Evolutionary conservation across 2,888 invertebrate species (phyloP).

Genomic region (Agrotis segetum): DNA sequence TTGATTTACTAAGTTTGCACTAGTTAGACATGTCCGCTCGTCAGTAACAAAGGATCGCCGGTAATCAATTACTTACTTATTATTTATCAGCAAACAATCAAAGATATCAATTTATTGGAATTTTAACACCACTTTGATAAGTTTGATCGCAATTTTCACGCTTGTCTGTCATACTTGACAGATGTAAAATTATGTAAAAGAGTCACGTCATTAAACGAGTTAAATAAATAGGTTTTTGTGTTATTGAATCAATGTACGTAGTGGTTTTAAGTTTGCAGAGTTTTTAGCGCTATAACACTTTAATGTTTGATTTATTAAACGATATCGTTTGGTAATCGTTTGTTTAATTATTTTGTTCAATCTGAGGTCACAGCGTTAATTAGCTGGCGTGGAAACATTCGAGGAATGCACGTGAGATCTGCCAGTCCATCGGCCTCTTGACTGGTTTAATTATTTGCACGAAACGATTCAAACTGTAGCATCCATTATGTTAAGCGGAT

Average conservation of each 20-base stretch:
- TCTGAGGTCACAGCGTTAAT: slow-evolving; percentile 77
- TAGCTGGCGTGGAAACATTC: slow-evolving; percentile 77
- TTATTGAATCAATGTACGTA: slow-evolving; percentile 38
- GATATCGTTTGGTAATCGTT: slow-evolving; percentile 62
- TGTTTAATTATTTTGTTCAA: slow-evolving; percentile 59
- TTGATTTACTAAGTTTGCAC: slow-evolving; percentile 17
- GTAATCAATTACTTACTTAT: slow-evolving; percentile 47
- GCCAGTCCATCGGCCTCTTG: slow-evolving; percentile 75
- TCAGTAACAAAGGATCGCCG: slow-evolving; percentile 35
- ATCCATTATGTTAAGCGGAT: slow-evolving; percentile 50
- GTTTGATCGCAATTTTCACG: slow-evolving; percentile 73
- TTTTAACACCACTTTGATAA: slow-evolving; percentile 72
- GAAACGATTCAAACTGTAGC: slow-evolving; percentile 67
- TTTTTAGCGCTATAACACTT: slow-evolving; percentile 64
- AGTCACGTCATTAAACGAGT: slow-evolving; percentile 58
- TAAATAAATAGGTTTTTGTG: slow-evolving; percentile 56
- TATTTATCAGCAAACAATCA: slow-evolving; percentile 50
- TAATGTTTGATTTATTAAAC: slow-evolving; percentile 64
- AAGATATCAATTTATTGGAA: slow-evolving; percentile 66
- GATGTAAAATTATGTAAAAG: slow-evolving; percentile 64
- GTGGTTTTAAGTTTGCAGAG: slow-evolving; percentile 46
- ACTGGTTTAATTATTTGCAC: slow-evolving; percentile 79
- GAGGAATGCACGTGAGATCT: slow-evolving; percentile 82
- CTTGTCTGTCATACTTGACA: slow-evolving; percentile 64
- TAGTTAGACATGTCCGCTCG: slow-evolving; percentile 2